Base-by-base conservation (phyloP, 2,888 invertebrate genomes). In the Copidosoma aretas region DNA sequence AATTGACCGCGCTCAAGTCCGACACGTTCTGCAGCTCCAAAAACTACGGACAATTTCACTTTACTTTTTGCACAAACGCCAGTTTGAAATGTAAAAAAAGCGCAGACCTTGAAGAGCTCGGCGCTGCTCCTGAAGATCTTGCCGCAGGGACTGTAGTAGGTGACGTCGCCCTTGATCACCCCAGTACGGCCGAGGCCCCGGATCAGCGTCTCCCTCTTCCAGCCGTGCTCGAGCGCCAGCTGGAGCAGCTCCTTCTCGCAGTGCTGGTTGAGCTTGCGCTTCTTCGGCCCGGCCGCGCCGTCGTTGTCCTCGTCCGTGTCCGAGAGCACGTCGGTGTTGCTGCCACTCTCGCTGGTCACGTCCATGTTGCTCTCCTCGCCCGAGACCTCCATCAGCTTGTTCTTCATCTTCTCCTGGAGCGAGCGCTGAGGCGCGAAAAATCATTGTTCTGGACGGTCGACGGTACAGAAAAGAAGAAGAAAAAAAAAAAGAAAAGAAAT, bases 191-290 rank as follows among this genome's bases (percentile, higher is more conserved):
- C 94, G 12, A 97, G 88, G 8, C 94, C 93, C 73, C 92, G 90
- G 77, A 97, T 94, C 64, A 94, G 88, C 0, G 97, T 97, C 82
- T 95, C 93, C n/a, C 97, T 87, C 77, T 93, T 92, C 97, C 97
- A 97, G 70, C 95, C 96, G 85, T 83, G 78, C 43, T 83, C 83
- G 60, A 83, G 73, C 8, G 83, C 81, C 25, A 82, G 74, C 70
- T 82, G 82, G 19, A 83, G 77, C 19, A 83, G 77, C 59, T 83
- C 83, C 67, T 80, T 80, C 60, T 83, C 83, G 72, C 78, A 82
- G 24, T 81, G 81, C 14, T 46, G 43, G 72, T 80, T 82, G 60
- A 83, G 74, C 71, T 83, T 84, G 73, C 83, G 80, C 71, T 80
- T 80, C 73, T 84, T 83, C 43, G 43, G 43, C 14, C 43, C 43